Evolutionary conservation across 2,113 vertebrate genomes (phyloP).

Genomic region (Callithrix jacchus): DNA sequence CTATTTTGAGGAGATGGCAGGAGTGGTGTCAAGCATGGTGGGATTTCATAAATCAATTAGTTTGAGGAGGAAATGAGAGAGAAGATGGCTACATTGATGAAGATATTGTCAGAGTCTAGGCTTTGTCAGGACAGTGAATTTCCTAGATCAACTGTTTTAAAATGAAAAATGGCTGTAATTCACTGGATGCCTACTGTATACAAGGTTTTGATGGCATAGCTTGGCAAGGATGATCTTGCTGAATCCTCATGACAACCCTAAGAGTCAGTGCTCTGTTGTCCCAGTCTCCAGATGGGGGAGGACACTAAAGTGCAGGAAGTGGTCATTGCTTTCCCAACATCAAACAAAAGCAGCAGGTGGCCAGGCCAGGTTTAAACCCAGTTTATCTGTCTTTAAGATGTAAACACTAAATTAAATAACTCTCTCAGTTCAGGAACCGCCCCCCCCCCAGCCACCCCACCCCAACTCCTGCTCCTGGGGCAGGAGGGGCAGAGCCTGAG

Average conservation of each 20-base stretch:
- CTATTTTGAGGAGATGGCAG: slow-evolving; percentile 10
- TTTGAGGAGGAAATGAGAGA: not conserved
- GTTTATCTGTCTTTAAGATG: not conserved
- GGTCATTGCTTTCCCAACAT: not conserved
- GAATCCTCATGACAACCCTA: not conserved
- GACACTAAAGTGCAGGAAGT: not conserved
- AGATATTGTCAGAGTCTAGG: not conserved
- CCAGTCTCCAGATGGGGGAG: not conserved
- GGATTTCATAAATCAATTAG: slow-evolving; percentile 29
- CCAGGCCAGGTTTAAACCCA: not conserved
- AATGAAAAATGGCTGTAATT: not conserved
- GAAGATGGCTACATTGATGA: not conserved
- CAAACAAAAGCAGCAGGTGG: not conserved
- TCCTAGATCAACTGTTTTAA: not conserved
- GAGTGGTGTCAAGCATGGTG: not conserved
- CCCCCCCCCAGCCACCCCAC: not conserved
- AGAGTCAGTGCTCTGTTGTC: not conserved
- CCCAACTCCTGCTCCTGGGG: no score
- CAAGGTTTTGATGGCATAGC: not conserved
- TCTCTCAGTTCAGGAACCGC: not conserved
- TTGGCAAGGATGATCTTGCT: not conserved
- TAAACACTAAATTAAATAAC: not conserved
- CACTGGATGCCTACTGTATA: not conserved
- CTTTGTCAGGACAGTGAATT: not conserved
- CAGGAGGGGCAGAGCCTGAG: not conserved